Evolutionary conservation across 2,797 vertebrate genomes (phyloP).

Genomic region (Sarcoramphus papa): DNA sequence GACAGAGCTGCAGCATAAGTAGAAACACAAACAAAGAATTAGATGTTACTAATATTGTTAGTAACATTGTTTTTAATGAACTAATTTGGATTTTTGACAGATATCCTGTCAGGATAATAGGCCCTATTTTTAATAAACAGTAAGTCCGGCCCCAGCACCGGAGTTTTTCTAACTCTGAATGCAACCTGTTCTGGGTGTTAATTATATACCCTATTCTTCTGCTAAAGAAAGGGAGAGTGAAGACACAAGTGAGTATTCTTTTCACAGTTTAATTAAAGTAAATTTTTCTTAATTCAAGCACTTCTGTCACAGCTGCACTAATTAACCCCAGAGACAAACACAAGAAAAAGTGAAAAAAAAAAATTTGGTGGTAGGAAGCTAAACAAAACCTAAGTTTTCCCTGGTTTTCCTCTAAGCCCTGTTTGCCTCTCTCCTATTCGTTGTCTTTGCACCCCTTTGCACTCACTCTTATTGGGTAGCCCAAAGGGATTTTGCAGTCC

Average conservation of each 20-base stretch:
- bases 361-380: not conserved
- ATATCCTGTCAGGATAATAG: not conserved
- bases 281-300: not conserved
- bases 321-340: not conserved
- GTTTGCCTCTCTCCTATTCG: not conserved
- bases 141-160: not conserved
- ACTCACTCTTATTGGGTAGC: not conserved
- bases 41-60: not conserved
- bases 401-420: not conserved
- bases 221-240: not conserved
- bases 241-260: not conserved
- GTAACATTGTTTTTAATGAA: not conserved
- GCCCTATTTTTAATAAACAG: not conserved
- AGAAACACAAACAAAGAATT: not conserved
- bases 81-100: not conserved
- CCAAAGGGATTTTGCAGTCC: not conserved
- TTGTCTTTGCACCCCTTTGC: not conserved
- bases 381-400: not conserved
- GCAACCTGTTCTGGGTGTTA: not conserved
- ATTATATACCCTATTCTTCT: not conserved
- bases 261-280: slow-evolving; percentile 9
- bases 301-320: not conserved
- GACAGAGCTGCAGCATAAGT: not conserved
- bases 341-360: not conserved
- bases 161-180: not conserved